Evolutionary conservation across 2,797 vertebrate species (phyloP).

Genomic region (Loriculus beryllinus): DNA sequence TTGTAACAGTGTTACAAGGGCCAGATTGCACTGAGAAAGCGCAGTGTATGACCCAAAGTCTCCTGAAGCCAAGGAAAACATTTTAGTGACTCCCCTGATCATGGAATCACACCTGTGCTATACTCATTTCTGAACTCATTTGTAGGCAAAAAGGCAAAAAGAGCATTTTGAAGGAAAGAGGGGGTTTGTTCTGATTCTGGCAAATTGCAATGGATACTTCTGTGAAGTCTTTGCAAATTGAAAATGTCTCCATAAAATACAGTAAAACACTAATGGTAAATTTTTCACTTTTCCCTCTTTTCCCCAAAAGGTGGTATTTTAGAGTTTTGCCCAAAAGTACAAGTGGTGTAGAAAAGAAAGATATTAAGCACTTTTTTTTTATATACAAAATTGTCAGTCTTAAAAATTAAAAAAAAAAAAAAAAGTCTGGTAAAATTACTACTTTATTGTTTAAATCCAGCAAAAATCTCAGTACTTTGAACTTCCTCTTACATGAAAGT

Average conservation of each 20-base stretch:
- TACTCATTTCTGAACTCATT: not conserved
- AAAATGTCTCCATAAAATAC: not conserved
- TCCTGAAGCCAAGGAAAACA: not conserved
- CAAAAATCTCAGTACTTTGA: not conserved
- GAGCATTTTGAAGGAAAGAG: not conserved
- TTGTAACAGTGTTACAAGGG: not conserved
- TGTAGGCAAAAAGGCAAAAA: not conserved
- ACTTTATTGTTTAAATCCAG: not conserved
- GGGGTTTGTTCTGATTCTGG: not conserved
- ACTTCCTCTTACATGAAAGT: not conserved
- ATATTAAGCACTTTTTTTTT: not conserved
- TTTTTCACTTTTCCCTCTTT: not conserved
- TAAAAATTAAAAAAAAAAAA: not conserved
- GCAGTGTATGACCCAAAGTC: not conserved
- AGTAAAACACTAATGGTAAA: not conserved
- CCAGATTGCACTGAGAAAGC: not conserved
- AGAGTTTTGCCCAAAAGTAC: not conserved
- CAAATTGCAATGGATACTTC: not conserved
- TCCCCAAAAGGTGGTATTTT: not conserved
- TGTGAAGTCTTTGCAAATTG: not conserved
- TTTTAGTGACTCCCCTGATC: not conserved
- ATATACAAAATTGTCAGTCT: not conserved
- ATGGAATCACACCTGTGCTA: not conserved
- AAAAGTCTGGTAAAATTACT: not conserved
- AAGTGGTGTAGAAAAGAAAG: not conserved